Percentiles rank a stretch among this genome's conserved stretches.
phyloP scores from a whole-genome alignment of 2,113 vertebrate genomes.

The Fregetta grallaria region DNA sequence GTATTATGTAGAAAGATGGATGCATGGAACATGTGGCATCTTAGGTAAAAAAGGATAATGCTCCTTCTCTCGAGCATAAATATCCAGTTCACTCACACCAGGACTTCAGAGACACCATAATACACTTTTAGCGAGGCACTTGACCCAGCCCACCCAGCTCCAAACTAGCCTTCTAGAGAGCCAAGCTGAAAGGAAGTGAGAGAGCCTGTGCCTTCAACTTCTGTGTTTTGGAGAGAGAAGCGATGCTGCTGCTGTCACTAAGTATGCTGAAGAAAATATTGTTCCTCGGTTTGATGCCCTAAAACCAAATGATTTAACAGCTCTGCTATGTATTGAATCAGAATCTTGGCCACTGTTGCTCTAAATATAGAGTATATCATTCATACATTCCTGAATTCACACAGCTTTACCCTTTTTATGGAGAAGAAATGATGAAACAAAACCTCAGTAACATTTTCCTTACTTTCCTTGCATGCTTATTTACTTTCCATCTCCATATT shows the following conservation, averaged over 20 bases:
- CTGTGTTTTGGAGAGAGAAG: neutral
- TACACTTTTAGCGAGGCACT: neutral
- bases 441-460: neutral
- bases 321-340: conserved; percentile 16
- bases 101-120: neutral
- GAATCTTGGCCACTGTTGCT: neutral
- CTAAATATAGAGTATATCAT: neutral
- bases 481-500: neutral
- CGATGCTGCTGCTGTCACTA: neutral
- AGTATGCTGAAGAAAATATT: neutral
- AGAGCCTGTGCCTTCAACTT: neutral
- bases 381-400: conserved; percentile 7
- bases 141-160: neutral
- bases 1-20: neutral
- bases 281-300: neutral
- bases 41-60: neutral
- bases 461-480: neutral
- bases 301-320: conserved; percentile 20
- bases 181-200: neutral
- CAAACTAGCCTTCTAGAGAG: neutral
- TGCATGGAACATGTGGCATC: neutral
- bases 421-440: neutral
- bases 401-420: neutral
- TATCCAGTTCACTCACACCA: neutral
- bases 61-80: neutral